Evolutionary conservation across 2,113 vertebrate species (phyloP), one percentile per base, ranked within the genome.

Genomic region (Lampris megalopsis): DNA sequence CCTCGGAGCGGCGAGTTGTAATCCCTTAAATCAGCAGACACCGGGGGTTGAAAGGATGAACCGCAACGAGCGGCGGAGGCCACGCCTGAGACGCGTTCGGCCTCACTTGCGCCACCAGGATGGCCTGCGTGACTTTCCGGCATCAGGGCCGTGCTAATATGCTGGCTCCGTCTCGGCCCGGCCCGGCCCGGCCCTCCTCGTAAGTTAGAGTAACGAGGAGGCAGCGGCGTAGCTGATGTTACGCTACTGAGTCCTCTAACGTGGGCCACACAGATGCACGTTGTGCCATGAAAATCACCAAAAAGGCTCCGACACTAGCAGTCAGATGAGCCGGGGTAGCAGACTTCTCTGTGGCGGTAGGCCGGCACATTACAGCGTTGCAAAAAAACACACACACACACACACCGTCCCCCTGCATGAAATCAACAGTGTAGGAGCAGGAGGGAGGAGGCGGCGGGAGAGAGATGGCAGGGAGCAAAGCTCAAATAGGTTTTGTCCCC

Each of bases 1-100:
- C 80, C 81, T 77, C 56, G 35, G 63, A 68, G 54, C 42, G 38
- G 24, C 24, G 57, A 48, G 9, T 70, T 49, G 7, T 63, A 63
- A 63, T 69, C 54, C 54, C 67, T 45, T 47, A 56, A 92, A 88
- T 88, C 84, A 63, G 76, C 24, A 58, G 80, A 82, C 82, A 80
- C 80, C 78, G 85, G 77, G 24, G 90, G 83, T 87, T 77, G 67
- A 68, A 4, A 53, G 56, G 83, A 80, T 86, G 60, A 88, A 85
- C 76, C 53, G 2, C 5, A 71, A 72, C 79, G 41, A 59, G 81
- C 43, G 10, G 58, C 11, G 3, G 58, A 75, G 77, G 64, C 69
- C 13, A 43, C 75, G 63, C 54, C 71, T 63, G 37, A 73, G 81
- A 71, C 57, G 10, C 37, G 2, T 56, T 42, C 50, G 9, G 82